phyloP scores from a whole-genome alignment of 2,113 vertebrate species.

The Pavo muticus region DNA sequence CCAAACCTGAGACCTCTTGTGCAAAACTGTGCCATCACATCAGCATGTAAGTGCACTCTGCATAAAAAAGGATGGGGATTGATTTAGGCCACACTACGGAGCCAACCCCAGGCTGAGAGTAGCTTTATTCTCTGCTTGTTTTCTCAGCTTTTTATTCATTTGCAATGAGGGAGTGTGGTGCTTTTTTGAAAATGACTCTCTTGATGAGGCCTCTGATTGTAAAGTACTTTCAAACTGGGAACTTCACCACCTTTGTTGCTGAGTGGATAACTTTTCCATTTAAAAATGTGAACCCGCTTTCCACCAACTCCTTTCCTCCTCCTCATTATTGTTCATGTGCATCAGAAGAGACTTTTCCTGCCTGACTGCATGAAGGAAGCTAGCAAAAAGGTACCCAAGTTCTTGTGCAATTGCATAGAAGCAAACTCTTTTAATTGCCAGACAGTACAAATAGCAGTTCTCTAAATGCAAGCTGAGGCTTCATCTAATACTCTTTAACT shows the following conservation, averaged over 20 bases:
- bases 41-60: constrained; percentile 79
- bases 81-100: constrained; percentile 70
- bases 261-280: constrained; percentile 76
- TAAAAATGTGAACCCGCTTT: constrained; percentile 68
- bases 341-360: not conserved
- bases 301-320: constrained; percentile 40
- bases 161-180: constrained; percentile 74
- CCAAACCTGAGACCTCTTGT: constrained; percentile 75
- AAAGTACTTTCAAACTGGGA: constrained; percentile 80
- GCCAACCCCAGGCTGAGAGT: constrained; percentile 73
- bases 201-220: constrained; percentile 79
- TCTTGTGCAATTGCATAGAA: not conserved
- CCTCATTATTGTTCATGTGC: constrained; percentile 28
- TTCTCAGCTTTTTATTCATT: constrained; percentile 78
- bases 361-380: not conserved
- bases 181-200: constrained; percentile 78
- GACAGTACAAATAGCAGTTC: constrained; percentile 25
- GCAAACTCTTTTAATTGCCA: constrained; percentile 35
- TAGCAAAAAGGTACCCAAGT: not conserved
- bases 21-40: constrained; percentile 76
- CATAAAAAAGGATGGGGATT: constrained; percentile 75
- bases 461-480: constrained; percentile 4
- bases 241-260: constrained; percentile 74
- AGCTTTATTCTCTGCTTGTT: constrained; percentile 79
- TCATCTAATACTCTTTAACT: constrained; percentile 34